Percentiles rank a stretch among this genome's conserved stretches.
Evolutionary conservation across 2,888 invertebrate genomes (phyloP).

Genomic region (Acrobasis repandana): DNA sequence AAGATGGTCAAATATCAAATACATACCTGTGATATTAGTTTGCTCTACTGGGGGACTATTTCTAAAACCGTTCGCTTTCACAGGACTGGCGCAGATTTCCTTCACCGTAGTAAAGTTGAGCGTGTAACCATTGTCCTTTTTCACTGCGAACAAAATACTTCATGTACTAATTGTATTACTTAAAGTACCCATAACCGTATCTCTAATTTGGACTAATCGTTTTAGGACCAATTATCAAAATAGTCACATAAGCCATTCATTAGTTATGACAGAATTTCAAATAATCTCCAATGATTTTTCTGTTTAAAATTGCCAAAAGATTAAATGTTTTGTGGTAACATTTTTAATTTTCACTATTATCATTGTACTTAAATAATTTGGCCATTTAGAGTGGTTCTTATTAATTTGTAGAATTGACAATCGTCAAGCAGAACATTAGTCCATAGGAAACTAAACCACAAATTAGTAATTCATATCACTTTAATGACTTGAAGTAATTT

Average conservation of each 20-base stretch:
- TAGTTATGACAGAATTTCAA: neutral
- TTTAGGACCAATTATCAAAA: neutral
- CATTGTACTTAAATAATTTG: neutral
- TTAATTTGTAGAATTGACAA: neutral
- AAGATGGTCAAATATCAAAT: slow-evolving; percentile 9
- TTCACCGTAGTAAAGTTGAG: slow-evolving; percentile 77
- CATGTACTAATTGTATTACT: slow-evolving; percentile 7
- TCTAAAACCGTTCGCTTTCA: slow-evolving; percentile 75
- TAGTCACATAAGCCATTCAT: neutral
- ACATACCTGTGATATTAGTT: slow-evolving; percentile 73
- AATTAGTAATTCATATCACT: slow-evolving; percentile 29
- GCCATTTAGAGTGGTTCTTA: neutral
- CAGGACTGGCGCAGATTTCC: slow-evolving; percentile 77
- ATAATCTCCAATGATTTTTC: too few species aligned
- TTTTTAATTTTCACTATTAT: too few species aligned
- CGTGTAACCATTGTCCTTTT: slow-evolving; percentile 79
- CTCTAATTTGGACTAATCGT: neutral
- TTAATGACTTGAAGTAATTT: slow-evolving; percentile 31
- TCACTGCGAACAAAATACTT: slow-evolving; percentile 59
- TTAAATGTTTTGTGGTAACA: too few species aligned
- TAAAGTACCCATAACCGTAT: neutral
- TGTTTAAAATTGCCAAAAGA: too few species aligned
- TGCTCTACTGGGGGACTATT: slow-evolving; percentile 77
- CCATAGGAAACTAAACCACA: slow-evolving; percentile 8
- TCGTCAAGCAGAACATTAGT: neutral